Conservation (phyloP, 2,113 vertebrate genomes). For the Crypturellus undulatus region DNA sequence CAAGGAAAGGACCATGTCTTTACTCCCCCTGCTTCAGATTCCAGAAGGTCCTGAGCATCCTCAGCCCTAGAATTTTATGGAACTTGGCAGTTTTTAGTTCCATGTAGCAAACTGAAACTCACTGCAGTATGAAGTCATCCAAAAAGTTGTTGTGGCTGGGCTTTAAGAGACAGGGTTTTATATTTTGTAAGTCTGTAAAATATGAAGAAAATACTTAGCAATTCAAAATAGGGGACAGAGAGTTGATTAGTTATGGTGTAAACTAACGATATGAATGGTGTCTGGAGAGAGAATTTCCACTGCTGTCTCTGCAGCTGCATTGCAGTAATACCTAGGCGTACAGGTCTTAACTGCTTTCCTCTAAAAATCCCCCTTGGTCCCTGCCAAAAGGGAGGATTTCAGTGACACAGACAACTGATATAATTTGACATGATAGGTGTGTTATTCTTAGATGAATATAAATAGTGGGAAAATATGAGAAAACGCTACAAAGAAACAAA, state of each 20-base stretch:
- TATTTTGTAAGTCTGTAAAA: background rate
- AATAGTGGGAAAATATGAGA: background rate
- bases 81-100: background rate
- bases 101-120: background rate
- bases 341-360: constrained; percentile 16
- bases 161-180: background rate
- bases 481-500: background rate
- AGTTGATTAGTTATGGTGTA: background rate
- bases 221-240: background rate
- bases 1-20: background rate
- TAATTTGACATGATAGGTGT: background rate
- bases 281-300: constrained; percentile 7
- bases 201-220: background rate
- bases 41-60: background rate
- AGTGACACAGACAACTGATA: background rate
- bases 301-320: constrained; percentile 41
- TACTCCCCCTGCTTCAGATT: background rate
- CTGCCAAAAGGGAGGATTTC: background rate
- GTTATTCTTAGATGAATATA: background rate
- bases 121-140: background rate
- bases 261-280: background rate
- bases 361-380: background rate
- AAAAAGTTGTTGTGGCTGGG: background rate
- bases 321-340: constrained; percentile 11
- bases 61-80: background rate